phyloP scores from a whole-genome alignment of 2,888 invertebrate genomes.

The Steinernema scapterisci region DNA sequence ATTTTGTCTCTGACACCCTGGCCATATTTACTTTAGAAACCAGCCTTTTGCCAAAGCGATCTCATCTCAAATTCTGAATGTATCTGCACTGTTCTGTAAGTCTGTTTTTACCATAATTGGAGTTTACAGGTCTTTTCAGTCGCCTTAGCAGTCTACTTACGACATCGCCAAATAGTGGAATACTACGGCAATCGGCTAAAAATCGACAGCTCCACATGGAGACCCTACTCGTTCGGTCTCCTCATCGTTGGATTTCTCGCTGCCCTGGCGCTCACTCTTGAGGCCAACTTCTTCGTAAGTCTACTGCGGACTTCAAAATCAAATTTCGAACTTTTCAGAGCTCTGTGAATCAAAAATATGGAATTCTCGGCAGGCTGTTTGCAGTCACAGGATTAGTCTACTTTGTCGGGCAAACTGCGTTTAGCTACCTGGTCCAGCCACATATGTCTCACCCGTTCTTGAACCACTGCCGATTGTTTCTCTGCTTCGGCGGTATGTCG shows the following conservation, averaged over 20 bases:
- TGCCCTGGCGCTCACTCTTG: not conserved
- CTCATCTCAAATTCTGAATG: not conserved
- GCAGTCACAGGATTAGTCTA: not conserved
- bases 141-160: not conserved
- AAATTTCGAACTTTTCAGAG: not conserved
- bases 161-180: conserved; percentile 17
- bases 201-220: conserved; percentile 4
- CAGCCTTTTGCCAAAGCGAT: not conserved
- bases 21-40: no score
- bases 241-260: not conserved
- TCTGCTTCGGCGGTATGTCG: not conserved
- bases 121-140: no score
- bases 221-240: not conserved
- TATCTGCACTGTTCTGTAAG: conserved; percentile 1
- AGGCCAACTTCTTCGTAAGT: conserved; percentile 1
- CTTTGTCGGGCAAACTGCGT: not conserved
- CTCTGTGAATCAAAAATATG: not conserved
- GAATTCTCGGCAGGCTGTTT: not conserved
- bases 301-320: not conserved
- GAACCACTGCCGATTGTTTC: not conserved
- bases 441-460: not conserved
- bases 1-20: not conserved
- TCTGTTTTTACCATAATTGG: no score
- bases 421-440: not conserved
- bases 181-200: conserved; percentile 3